A percentile compares a stretch with the other conserved stretches of the same genome.
Conservation (phyloP, 2,888 invertebrate species). For the Dolichomitus sp. region DNA sequence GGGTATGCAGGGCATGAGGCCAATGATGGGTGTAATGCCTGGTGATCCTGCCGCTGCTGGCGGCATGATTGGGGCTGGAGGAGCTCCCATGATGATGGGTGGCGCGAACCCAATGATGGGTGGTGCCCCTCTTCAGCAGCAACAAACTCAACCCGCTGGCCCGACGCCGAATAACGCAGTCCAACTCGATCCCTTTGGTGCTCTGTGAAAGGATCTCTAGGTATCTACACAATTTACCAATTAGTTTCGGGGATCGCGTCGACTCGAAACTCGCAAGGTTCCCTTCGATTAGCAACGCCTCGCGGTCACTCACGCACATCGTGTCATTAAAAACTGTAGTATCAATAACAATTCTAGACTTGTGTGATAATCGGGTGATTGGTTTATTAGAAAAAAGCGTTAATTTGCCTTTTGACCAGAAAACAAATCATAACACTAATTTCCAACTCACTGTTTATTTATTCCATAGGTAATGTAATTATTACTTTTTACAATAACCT, state of each 20-base stretch:
- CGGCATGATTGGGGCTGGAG: slow-evolving; percentile 78
- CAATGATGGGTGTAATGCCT: slow-evolving; percentile 82
- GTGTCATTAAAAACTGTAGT: slow-evolving; percentile 41
- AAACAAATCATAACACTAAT: too few relatives aligned
- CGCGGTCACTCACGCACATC: slow-evolving; percentile 17
- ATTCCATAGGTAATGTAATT: too few relatives aligned
- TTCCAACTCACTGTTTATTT: too few relatives aligned
- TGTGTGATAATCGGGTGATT: slow-evolving; percentile 50
- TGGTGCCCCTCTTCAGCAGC: slow-evolving; percentile 76
- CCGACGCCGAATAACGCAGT: slow-evolving; percentile 85
- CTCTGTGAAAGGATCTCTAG: slow-evolving; percentile 82
- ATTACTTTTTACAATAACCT: too few relatives aligned
- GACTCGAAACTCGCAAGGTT: background rate
- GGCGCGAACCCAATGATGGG: slow-evolving; percentile 78
- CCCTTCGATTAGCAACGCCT: background rate
- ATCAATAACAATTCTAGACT: slow-evolving; percentile 11
- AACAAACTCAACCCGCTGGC: slow-evolving; percentile 80
- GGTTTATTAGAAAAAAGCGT: slow-evolving; percentile 9
- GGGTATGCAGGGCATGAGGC: slow-evolving; percentile 82
- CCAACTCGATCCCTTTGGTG: slow-evolving; percentile 88
- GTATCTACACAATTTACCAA: slow-evolving; percentile 68
- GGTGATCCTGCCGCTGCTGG: slow-evolving; percentile 75
- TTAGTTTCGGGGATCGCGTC: background rate
- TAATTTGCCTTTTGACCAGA: background rate
- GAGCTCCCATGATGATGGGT: slow-evolving; percentile 80